A percentile compares a stretch with the other conserved stretches of the same genome.
Evolutionary conservation across 2,888 invertebrate species (phyloP).

Genomic region (Troilus luridus): DNA sequence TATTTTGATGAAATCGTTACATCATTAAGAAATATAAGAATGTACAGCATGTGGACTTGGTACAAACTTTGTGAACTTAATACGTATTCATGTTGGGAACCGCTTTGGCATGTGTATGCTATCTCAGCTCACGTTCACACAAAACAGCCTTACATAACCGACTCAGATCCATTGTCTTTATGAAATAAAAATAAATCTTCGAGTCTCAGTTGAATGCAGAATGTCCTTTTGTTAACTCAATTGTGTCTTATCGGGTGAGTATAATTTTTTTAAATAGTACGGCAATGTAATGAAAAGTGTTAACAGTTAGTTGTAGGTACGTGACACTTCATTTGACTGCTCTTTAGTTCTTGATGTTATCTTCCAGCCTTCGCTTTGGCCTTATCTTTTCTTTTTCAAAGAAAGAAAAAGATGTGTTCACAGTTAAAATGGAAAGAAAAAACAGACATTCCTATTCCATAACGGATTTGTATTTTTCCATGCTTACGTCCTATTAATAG

Average conservation of each 20-base stretch:
- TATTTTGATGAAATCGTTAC: constrained; percentile 3
- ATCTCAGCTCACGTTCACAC: neutral
- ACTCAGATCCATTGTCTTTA: neutral
- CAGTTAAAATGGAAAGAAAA: neutral
- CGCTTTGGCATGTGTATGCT: neutral
- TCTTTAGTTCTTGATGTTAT: neutral
- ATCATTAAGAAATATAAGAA: neutral
- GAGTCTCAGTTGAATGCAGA: neutral
- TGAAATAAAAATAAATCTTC: neutral
- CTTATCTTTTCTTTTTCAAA: neutral
- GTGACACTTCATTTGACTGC: constrained; percentile 13
- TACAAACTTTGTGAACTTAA: constrained; percentile 25
- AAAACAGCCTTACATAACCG: neutral
- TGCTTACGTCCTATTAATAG: neutral
- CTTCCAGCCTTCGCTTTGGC: constrained; percentile 31
- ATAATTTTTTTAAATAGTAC: neutral
- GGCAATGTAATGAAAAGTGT: neutral
- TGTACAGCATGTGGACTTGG: neutral
- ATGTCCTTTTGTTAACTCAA: neutral
- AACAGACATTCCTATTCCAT: neutral
- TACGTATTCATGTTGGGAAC: constrained; percentile 1
- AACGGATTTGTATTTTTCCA: neutral
- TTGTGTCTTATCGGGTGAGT: neutral
- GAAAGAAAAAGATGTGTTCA: neutral
- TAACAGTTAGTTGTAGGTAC: neutral